These are phyloP conservation scores for Nibea albiflora DNA, from an alignment of 2,113 vertebrate genomes.

Conservation along the genomic window DNA sequence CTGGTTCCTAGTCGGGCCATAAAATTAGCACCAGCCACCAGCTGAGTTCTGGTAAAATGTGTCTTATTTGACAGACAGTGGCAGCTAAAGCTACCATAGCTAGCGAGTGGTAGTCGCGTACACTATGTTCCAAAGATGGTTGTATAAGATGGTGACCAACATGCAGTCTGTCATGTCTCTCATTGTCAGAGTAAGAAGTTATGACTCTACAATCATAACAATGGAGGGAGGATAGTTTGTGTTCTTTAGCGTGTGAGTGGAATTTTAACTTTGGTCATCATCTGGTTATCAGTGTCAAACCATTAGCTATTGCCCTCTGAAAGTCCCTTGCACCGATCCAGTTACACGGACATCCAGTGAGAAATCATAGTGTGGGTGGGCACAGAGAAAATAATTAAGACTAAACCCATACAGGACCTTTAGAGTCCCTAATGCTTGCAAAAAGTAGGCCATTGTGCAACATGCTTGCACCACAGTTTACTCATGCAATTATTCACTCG, in stretches of 20 bases:
- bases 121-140: too few species aligned
- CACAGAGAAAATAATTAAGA: conserved; percentile 22
- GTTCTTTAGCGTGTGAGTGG: background rate
- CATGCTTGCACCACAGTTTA: conserved; percentile 1
- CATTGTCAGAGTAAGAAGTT: background rate
- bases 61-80: too few species aligned
- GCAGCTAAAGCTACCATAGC: too few species aligned
- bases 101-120: too few species aligned
- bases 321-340: background rate
- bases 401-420: background rate
- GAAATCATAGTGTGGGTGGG: conserved; percentile 27
- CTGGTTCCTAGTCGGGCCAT: too few species aligned
- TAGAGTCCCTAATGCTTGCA: conserved; percentile 4
- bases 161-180: background rate
- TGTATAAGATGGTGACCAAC: background rate
- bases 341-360: conserved; percentile 16
- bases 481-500: conserved; percentile 9
- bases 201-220: too few species aligned
- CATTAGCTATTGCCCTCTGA: conserved; percentile 26
- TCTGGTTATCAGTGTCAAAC: conserved; percentile 34
- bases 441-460: background rate
- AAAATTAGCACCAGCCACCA: too few species aligned
- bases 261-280: conserved; percentile 11
- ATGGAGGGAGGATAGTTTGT: background rate
- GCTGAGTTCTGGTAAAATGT: too few species aligned